Conservation (phyloP, 1,140 invertebrate species). For the Pristionchus pacificus region DNA sequence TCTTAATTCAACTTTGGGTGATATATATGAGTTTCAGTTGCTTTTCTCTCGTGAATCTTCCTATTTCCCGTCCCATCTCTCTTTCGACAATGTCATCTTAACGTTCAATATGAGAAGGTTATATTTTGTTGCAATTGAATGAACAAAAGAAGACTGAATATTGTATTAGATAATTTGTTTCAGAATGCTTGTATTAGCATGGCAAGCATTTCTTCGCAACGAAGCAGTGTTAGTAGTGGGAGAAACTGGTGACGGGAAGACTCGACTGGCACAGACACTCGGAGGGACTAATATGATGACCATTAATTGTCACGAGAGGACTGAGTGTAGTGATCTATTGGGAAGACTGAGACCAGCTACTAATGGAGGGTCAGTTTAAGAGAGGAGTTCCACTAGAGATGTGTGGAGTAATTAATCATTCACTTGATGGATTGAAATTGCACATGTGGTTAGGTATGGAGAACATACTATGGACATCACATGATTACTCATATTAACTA, state of each 20-base stretch:
- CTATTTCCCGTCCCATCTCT: conserved; percentile 49
- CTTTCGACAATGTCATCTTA: conserved; percentile 61
- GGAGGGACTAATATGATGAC: conserved; percentile 62
- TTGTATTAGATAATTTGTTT: conserved; percentile 63
- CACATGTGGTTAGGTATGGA: too few relatives aligned
- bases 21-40: too few relatives aligned
- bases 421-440: too few relatives aligned
- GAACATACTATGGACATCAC: too few relatives aligned
- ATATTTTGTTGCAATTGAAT: conserved; percentile 59
- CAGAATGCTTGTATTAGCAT: conserved; percentile 83
- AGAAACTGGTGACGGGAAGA: conserved; percentile 97
- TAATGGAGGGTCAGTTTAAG: conserved; percentile 56
- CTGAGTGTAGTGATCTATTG: conserved; percentile 93
- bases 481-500: too few relatives aligned
- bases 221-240: conserved; percentile 94
- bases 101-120: conserved; percentile 62
- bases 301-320: conserved; percentile 97
- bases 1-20: not conserved
- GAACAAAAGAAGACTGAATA: not conserved
- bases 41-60: conserved; percentile 77
- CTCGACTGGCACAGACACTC: conserved; percentile 78
- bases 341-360: conserved; percentile 78
- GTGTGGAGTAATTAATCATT: too few relatives aligned
- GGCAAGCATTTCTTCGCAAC: conserved; percentile 78
- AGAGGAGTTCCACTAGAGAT: too few relatives aligned